Evolutionary conservation across 2,888 invertebrate species (phyloP), one percentile per base, ranked within the genome.

Genomic region (Hoplodrina ambigua): DNA sequence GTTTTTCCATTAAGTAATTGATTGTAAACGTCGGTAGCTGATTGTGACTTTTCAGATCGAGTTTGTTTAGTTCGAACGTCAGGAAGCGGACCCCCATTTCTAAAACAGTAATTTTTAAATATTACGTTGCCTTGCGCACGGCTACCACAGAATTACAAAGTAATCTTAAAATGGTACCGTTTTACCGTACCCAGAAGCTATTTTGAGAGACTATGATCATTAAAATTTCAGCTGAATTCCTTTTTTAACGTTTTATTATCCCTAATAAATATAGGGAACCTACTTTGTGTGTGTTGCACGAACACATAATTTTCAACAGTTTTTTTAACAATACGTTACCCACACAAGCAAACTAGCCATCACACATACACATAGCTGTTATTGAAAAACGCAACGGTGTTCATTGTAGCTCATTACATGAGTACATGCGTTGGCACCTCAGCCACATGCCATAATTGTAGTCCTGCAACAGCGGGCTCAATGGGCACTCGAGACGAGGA

Each of bases 391-490:
- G 63, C 71, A 78, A 78, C 64, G 69, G 83, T 80, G 69, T 82
- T 81, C 80, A 86, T 85, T 85, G 80, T 74, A 80, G 82, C 86
- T 92, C 89, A 91, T 93, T 93, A 93, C 91, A 90, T 90, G 89
- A 92, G 86, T 88, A 89, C 87, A 89, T 89, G 86, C 86, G 88
- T 88, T 90, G 87, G 89, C 93, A 93, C 93, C 91, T 92, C 82
- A 75, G 85, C 85, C 87, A 89, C 90, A 89, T 87, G 91, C 86
- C 88, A 81, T 87, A 88, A 88, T 88, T 86, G 88, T 86, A 80
- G 88, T 86, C 78, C 86, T 78, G 80, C 78, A 78, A 90, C 91
- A 89, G 89, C 87, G 90, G 66, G 71, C 86, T 88, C 87, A 86
- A 87, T 85, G 84, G 87, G 87, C 91, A 87, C 94, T 94, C 83